Conservation (phyloP, 2,113 vertebrate species). For the Caranx ignobilis region DNA sequence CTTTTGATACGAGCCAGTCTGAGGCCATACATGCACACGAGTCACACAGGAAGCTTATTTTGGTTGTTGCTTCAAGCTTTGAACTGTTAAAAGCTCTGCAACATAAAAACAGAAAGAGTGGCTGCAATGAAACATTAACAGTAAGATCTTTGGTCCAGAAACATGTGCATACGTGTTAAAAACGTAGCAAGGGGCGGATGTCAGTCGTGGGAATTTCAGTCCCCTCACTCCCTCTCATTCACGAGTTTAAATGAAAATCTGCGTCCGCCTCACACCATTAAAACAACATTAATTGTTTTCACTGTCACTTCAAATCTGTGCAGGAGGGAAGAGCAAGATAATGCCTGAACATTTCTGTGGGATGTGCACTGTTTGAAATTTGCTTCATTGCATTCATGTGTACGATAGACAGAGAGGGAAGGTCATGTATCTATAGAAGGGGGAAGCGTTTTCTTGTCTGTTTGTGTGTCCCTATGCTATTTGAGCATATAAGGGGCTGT, state of each 20-base stretch:
- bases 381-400: constrained; percentile 42
- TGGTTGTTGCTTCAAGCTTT: constrained; percentile 49
- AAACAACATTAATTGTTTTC: constrained; percentile 75
- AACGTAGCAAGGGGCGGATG: constrained; percentile 55
- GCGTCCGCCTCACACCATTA: constrained; percentile 52
- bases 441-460: constrained; percentile 68
- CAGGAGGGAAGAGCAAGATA: constrained; percentile 70
- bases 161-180: constrained; percentile 52
- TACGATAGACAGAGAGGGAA: background rate
- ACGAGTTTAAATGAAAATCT: constrained; percentile 68
- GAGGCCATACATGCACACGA: constrained; percentile 54
- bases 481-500: constrained; percentile 44
- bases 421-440: constrained; percentile 27
- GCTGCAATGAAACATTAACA: constrained; percentile 42
- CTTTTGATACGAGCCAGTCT: constrained; percentile 53
- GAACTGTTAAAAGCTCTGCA: constrained; percentile 46
- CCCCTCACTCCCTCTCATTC: constrained; percentile 57
- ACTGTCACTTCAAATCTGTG: constrained; percentile 70
- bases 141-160: constrained; percentile 21
- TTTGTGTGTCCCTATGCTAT: constrained; percentile 56
- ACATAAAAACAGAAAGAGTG: constrained; percentile 24
- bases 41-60: constrained; percentile 67
- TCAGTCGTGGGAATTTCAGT: constrained; percentile 75
- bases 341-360: constrained; percentile 41
- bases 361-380: constrained; percentile 41